Conservation (phyloP, 64 coral and sea anemone species). For the Dendrophyllia cribrosa region DNA sequence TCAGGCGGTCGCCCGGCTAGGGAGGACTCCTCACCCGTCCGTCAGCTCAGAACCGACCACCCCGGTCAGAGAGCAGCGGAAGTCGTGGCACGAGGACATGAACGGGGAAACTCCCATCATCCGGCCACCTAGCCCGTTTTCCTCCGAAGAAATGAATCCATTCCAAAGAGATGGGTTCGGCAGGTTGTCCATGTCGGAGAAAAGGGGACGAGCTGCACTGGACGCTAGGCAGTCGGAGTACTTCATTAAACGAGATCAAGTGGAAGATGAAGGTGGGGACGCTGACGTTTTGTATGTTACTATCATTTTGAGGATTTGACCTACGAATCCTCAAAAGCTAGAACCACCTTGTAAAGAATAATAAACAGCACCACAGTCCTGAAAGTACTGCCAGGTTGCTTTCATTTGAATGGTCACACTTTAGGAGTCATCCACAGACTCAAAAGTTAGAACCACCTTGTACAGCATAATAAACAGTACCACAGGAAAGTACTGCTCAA, state of each 20-base stretch:
- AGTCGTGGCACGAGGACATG: slow-evolving; percentile 1
- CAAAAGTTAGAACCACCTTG: too few species aligned
- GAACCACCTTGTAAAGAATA: too few species aligned
- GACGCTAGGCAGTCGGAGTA: slow-evolving; percentile 84
- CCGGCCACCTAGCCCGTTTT: slow-evolving; percentile 28
- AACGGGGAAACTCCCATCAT: slow-evolving; percentile 26
- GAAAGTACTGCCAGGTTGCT: too few species aligned
- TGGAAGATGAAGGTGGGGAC: slow-evolving; percentile 17
- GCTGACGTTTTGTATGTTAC: not conserved
- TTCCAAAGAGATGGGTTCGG: slow-evolving; percentile 92
- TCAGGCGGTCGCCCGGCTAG: slow-evolving; percentile 18
- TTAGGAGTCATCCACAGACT: too few species aligned
- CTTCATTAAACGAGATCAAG: slow-evolving; percentile 82
- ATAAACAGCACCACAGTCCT: too few species aligned
- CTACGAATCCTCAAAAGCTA: too few species aligned
- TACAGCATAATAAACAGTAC: too few species aligned
- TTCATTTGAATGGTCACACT: too few species aligned
- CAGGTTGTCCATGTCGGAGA: slow-evolving; percentile 99
- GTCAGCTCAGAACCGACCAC: slow-evolving; percentile 24
- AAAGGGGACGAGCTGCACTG: slow-evolving; percentile 73
- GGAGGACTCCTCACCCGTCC: not conserved
- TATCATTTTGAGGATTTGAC: too few species aligned
- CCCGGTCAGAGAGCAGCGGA: slow-evolving; percentile 7
- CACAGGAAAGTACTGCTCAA: too few species aligned
- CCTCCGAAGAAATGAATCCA: slow-evolving; percentile 47